A percentile compares a stretch with the other conserved stretches of the same genome.
These are phyloP conservation scores for Cynoglossus semilaevis DNA, from an alignment of 2,113 vertebrate species.

Conservation along the genomic window DNA sequence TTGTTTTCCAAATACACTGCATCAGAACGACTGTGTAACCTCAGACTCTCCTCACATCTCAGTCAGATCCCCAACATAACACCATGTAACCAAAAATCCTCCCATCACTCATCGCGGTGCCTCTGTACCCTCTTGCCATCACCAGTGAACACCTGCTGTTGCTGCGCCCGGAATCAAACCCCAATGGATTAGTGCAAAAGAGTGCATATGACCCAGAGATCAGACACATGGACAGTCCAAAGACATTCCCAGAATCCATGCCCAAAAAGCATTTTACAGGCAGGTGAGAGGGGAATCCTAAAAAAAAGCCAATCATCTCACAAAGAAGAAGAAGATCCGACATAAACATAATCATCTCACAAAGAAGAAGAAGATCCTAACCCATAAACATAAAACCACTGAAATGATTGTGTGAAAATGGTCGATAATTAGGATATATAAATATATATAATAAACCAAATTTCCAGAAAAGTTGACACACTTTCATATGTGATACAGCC, in stretches of 20 bases:
- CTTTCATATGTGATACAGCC: too few relatives aligned
- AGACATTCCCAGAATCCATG: conserved; percentile 62
- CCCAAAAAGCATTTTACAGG: conserved; percentile 63
- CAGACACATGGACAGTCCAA: conserved; percentile 55
- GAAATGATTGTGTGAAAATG: conserved; percentile 26
- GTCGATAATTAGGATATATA: conserved; percentile 53
- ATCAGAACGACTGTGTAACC: conserved; percentile 6
- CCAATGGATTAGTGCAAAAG: conserved; percentile 64
- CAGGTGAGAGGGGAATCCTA: conserved; percentile 47
- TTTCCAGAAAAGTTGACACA: too few relatives aligned
- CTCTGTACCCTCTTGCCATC: conserved; percentile 36
- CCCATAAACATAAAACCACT: conserved; percentile 2
- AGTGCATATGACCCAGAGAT: conserved; percentile 61
- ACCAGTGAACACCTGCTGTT: conserved; percentile 56
- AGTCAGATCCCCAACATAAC: conserved; percentile 32
- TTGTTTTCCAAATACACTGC: neutral
- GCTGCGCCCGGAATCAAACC: conserved; percentile 48
- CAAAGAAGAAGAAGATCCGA: conserved; percentile 8
- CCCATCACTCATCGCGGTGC: conserved; percentile 15
- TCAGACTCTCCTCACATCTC: conserved; percentile 62
- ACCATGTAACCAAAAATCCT: conserved; percentile 10
- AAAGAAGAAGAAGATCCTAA: conserved; percentile 10
- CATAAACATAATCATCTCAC: conserved; percentile 66
- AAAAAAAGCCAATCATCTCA: conserved; percentile 62
- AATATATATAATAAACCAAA: conserved; percentile 4